Percentiles rank a stretch among this genome's conserved stretches.
Evolutionary conservation across 2,113 vertebrate genomes (phyloP).

Genomic region (Piliocolobus tephrosceles): DNA sequence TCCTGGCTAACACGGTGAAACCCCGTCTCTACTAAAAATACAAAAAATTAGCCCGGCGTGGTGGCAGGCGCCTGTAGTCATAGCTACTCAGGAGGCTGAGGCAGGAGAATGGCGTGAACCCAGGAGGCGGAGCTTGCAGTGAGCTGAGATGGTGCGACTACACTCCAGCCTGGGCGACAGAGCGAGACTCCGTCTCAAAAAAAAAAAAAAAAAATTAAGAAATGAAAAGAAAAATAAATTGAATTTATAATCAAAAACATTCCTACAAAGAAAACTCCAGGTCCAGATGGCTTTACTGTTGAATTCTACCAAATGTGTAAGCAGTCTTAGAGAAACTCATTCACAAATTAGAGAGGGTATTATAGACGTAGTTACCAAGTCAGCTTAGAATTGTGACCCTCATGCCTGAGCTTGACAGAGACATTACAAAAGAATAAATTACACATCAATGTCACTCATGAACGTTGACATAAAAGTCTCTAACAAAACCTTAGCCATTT

Average conservation of each 20-base stretch:
- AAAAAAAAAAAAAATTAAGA: too few relatives aligned
- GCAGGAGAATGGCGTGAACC: too few relatives aligned
- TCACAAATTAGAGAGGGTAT: background rate
- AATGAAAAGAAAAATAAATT: background rate
- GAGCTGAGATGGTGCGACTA: too few relatives aligned
- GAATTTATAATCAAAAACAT: background rate
- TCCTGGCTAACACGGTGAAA: too few relatives aligned
- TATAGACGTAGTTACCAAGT: background rate
- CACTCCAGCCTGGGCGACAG: too few relatives aligned
- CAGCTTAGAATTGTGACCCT: background rate
- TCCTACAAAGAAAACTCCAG: background rate
- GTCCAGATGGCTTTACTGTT: background rate
- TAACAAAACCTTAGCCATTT: background rate
- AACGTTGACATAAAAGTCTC: background rate
- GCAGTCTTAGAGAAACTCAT: background rate
- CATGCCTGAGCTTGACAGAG: background rate
- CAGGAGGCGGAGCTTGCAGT: rapidly evolving
- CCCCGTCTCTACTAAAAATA: too few relatives aligned
- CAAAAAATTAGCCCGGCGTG: too few relatives aligned
- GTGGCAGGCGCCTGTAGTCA: too few relatives aligned
- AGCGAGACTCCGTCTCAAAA: too few relatives aligned
- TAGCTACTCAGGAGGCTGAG: rapidly evolving
- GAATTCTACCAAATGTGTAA: background rate
- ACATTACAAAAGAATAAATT: background rate
- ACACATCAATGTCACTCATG: background rate